phyloP scores from a whole-genome alignment of 2,797 vertebrate genomes.

The Okamejei kenojei region DNA sequence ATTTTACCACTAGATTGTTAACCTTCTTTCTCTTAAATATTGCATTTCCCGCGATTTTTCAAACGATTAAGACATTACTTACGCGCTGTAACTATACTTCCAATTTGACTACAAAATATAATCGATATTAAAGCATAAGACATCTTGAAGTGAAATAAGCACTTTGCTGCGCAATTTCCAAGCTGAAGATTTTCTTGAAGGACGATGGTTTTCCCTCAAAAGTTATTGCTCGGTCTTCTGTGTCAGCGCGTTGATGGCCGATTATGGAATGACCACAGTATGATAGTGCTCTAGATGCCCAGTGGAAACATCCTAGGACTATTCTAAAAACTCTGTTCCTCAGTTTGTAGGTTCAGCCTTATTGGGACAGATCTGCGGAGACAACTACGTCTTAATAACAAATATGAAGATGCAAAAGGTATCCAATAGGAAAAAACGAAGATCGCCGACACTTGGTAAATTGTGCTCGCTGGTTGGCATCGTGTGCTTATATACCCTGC shows the following conservation, averaged over 20 bases:
- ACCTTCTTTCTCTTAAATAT: not conserved
- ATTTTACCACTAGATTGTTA: not conserved
- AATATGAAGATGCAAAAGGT: not conserved
- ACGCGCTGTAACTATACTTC: not conserved
- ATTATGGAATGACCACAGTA: not conserved
- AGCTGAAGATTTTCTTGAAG: not conserved
- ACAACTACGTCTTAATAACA: not conserved
- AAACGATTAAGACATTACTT: slow-evolving; percentile 10
- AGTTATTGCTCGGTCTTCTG: not conserved
- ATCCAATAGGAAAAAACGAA: not conserved
- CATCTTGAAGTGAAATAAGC: slow-evolving; percentile 16
- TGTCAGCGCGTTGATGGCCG: not conserved
- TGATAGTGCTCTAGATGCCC: not conserved
- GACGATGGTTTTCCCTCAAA: not conserved
- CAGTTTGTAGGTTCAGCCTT: not conserved
- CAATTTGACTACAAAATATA: slow-evolving; percentile 17
- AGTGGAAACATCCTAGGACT: not conserved
- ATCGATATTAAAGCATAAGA: slow-evolving; percentile 3
- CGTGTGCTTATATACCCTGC: slow-evolving; percentile 20
- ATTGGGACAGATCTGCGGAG: too few species aligned
- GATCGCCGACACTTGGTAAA: not conserved
- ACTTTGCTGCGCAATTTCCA: not conserved
- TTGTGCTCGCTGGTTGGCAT: not conserved
- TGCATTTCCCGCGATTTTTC: not conserved
- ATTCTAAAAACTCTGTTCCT: not conserved